Conservation (phyloP, 2,113 vertebrate genomes). For the Ploceus nigricollis region DNA sequence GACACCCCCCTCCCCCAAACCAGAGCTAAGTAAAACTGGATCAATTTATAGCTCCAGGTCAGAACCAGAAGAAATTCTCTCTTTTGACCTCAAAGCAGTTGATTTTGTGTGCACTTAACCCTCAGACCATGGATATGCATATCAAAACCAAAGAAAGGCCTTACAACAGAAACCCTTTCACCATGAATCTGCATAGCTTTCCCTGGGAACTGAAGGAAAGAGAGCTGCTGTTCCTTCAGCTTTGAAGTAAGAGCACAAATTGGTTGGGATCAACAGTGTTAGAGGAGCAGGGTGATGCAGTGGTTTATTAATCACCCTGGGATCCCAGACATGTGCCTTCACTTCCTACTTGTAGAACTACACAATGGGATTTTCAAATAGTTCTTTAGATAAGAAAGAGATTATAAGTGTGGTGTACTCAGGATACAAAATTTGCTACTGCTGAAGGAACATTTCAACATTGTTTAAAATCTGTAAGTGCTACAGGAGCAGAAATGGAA, state of each 20-base stretch:
- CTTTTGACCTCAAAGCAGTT: neutral
- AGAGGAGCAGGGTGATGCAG: neutral
- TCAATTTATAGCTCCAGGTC: neutral
- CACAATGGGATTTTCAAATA: neutral
- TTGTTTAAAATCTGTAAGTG: neutral
- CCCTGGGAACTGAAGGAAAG: neutral
- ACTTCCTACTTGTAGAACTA: neutral
- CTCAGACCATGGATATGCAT: neutral
- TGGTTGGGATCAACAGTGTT: neutral
- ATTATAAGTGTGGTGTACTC: neutral
- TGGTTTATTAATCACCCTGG: neutral
- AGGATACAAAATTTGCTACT: neutral
- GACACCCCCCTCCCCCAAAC: accelerated
- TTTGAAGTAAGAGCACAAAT: neutral
- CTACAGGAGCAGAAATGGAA: neutral
- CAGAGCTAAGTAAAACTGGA: neutral
- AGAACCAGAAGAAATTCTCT: neutral
- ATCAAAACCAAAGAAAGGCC: neutral
- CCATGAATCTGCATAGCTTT: neutral
- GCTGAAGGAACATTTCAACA: neutral
- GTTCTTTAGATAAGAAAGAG: neutral
- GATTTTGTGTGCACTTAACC: neutral
- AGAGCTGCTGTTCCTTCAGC: neutral
- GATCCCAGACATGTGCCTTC: neutral
- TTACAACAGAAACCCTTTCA: neutral